A percentile compares a stretch with the other conserved stretches of the same genome.
Evolutionary conservation across 1,140 invertebrate genomes (phyloP).

Genomic region (Heliothis subflexa): DNA sequence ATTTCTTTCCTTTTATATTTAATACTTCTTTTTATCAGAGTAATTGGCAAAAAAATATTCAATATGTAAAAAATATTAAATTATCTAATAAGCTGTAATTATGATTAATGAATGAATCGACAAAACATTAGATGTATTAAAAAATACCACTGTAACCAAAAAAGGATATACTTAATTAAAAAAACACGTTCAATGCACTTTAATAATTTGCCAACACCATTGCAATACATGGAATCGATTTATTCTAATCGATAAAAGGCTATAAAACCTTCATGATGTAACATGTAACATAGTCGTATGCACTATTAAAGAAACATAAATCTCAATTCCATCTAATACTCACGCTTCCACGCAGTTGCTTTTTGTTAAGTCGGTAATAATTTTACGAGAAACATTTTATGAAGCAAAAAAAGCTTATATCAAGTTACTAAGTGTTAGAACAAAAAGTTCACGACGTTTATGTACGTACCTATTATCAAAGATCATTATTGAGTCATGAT

Average conservation of each 20-base stretch:
- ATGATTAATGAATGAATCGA: too few relatives aligned
- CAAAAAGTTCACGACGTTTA: slow-evolving; percentile 58
- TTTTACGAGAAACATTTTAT: not conserved
- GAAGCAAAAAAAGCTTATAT: slow-evolving; percentile 18
- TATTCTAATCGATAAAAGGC: slow-evolving; percentile 11
- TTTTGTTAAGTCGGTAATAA: not conserved
- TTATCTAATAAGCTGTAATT: too few relatives aligned
- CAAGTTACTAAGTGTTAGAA: slow-evolving; percentile 50
- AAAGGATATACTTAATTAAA: not conserved
- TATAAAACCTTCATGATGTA: slow-evolving; percentile 1
- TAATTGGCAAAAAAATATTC: too few relatives aligned
- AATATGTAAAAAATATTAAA: too few relatives aligned
- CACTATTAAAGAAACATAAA: slow-evolving; percentile 20
- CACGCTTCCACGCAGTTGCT: not conserved
- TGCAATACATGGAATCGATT: slow-evolving; percentile 17
- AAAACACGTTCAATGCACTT: not conserved
- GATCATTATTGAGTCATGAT: slow-evolving; percentile 65
- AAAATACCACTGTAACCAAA: not conserved
- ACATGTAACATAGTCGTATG: not conserved
- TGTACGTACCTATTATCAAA: slow-evolving; percentile 54
- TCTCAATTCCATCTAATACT: slow-evolving; percentile 19
- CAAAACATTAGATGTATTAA: too few relatives aligned
- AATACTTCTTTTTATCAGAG: too few relatives aligned
- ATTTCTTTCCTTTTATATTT: too few relatives aligned
- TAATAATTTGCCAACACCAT: not conserved